Evolutionary conservation across 2,888 invertebrate genomes (phyloP), one percentile per base, ranked within the genome.

Genomic region (Ophraella communa): DNA sequence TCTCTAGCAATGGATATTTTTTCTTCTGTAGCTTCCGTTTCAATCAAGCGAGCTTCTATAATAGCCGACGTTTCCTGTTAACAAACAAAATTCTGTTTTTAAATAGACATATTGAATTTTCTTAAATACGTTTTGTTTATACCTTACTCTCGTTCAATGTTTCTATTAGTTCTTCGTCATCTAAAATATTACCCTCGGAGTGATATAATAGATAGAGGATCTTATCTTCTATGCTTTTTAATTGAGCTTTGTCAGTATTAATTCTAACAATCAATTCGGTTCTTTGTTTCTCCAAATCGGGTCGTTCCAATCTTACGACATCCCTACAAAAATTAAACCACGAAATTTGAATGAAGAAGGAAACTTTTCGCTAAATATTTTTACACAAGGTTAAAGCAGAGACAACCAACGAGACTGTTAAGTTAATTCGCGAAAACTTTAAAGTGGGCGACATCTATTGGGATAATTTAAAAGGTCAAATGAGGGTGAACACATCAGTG

Each of bases 81-180:
- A n/a, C 8, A 73, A 72, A 52, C 49, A 62, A 21, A 35, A 54
- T 47, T n/a, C 7, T 3, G 4, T 11, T 10, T 14, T 18, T 18
- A 4, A 17, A 39, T 8, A 10, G 10, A n/a, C 7, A 20, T 3
- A 5, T 24, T 33, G 2, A 14, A 45, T 7, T 8, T 7, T 17
- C 14, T 24, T 55, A 14, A 10, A 10, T 10, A 33, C 1, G 10
- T n/a, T 3, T 11, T 27, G 4, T 53, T 20, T 64, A 73, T 75
- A 89, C 90, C 83, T 95, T 95, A 78, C 94, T 93, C 76, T 94
- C 92, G 80, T 94, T 94, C 10, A 95, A 85, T 0, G 96, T 93
- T 78, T 95, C 92, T 62, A 96, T 95, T 17, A 96, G 88, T 75
- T 93, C 94, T 78, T 96, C 96, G 77, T 96, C 96, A 78, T 97